Evolutionary conservation across 2,113 vertebrate genomes (phyloP).

Genomic region (Lophotis ruficrista): DNA sequence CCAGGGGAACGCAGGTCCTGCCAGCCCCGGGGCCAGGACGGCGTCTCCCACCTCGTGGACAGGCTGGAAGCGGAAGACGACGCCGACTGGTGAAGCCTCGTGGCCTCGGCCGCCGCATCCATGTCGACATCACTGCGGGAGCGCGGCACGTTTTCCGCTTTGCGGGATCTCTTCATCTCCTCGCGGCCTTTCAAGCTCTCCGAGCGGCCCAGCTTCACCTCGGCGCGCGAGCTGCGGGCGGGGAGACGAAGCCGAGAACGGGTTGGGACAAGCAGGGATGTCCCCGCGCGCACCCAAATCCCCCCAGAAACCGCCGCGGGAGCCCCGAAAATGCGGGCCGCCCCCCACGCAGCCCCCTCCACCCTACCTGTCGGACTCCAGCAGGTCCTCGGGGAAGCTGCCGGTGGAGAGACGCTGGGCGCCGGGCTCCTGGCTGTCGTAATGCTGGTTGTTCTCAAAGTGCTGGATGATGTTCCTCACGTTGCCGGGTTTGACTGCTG

Average conservation of each 20-base stretch:
- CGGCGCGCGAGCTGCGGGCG: constrained; percentile 61
- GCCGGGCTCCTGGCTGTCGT: constrained; percentile 73
- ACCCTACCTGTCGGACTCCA: constrained; percentile 77
- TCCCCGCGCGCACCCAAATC: rapidly evolving
- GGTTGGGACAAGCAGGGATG: background rate
- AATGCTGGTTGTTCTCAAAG: constrained; percentile 88
- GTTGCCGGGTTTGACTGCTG: constrained; percentile 84
- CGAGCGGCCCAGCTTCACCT: constrained; percentile 87
- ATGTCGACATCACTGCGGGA: constrained; percentile 94
- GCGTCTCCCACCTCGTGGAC: constrained; percentile 79
- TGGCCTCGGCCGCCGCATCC: constrained; percentile 86
- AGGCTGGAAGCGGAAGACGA: constrained; percentile 90
- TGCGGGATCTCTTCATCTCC: constrained; percentile 84
- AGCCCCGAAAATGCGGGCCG: rapidly evolving
- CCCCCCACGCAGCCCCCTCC: rapidly evolving
- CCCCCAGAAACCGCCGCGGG: rapidly evolving
- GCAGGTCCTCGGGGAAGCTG: constrained; percentile 88
- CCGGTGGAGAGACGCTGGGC: constrained; percentile 83
- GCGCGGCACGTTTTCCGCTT: constrained; percentile 85
- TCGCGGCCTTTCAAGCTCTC: constrained; percentile 93
- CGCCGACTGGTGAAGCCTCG: constrained; percentile 85
- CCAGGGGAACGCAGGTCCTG: background rate
- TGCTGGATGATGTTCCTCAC: constrained; percentile 95
- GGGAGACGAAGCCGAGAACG: background rate
- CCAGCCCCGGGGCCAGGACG: rapidly evolving